These are phyloP conservation scores for Glomeris maerens DNA, from an alignment of 1,140 invertebrate species.

Conservation along the genomic window DNA sequence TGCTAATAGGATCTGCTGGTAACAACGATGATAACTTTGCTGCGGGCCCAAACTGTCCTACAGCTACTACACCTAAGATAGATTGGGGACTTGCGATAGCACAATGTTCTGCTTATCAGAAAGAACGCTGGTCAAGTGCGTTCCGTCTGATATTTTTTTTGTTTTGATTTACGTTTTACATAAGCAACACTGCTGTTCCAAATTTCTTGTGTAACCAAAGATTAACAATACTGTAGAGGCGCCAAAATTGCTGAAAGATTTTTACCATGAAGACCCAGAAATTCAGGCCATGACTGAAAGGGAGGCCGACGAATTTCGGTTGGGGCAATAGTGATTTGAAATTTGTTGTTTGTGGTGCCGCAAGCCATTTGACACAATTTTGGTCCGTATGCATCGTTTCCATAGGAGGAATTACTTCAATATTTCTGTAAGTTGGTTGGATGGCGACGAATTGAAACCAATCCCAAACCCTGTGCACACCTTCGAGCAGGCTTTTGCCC, in stretches of 20 bases:
- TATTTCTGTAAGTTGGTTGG: conserved; percentile 43
- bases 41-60: too few relatives aligned
- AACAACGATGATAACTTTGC: too few relatives aligned
- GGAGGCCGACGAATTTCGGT: conserved; percentile 44
- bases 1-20: too few relatives aligned
- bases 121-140: conserved; percentile 39
- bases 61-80: conserved; percentile 18
- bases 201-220: too few relatives aligned
- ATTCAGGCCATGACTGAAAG: conserved; percentile 46
- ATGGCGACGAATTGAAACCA: conserved; percentile 23
- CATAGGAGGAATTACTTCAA: conserved; percentile 42
- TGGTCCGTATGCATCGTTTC: conserved; percentile 13
- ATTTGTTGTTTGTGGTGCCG: not conserved
- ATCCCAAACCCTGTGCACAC: conserved; percentile 70
- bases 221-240: conserved; percentile 32
- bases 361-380: not conserved
- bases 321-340: conserved; percentile 4
- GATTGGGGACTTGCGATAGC: conserved; percentile 29
- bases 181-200: too few relatives aligned
- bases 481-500: conserved; percentile 67
- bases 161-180: too few relatives aligned
- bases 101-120: conserved; percentile 33
- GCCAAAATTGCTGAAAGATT: conserved; percentile 57
- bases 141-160: conserved; percentile 1
- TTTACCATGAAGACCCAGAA: conserved; percentile 62